Conservation (phyloP, 2,888 invertebrate genomes). For the Spisula solida region DNA sequence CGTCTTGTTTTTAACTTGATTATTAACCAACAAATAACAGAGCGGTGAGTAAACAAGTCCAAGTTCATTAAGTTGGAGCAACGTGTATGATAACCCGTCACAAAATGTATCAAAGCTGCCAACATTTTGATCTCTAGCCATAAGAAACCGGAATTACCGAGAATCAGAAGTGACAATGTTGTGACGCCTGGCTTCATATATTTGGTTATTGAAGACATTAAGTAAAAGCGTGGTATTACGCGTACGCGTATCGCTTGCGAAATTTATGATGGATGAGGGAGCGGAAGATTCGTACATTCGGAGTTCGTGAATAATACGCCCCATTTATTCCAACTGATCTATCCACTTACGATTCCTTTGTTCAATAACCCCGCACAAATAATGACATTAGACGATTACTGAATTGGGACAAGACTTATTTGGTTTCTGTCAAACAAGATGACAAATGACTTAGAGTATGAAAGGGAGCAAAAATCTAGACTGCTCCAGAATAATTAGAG, state of each 20-base stretch:
- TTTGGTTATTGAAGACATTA: background rate
- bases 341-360: background rate
- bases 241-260: background rate
- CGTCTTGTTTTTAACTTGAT: too few species aligned
- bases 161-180: background rate
- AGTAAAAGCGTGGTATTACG: background rate
- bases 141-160: background rate
- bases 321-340: slow-evolving; percentile 19
- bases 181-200: background rate
- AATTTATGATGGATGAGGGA: background rate
- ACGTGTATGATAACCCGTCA: background rate
- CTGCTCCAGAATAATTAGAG: background rate
- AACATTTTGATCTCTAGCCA: background rate
- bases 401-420: slow-evolving; percentile 10
- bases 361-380: slow-evolving; percentile 16
- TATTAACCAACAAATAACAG: too few species aligned
- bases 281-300: background rate
- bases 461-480: background rate
- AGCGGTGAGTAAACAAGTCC: too few species aligned
- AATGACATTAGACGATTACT: slow-evolving; percentile 22
- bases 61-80: background rate
- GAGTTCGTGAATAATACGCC: slow-evolving; percentile 8
- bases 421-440: slow-evolving; percentile 17
- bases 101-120: background rate
- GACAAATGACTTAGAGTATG: slow-evolving; percentile 26